Percentiles rank a stretch among this genome's conserved stretches.
phyloP scores from a whole-genome alignment of 64 coral and sea anemone genomes.

The Pocillopora verrucosa region DNA sequence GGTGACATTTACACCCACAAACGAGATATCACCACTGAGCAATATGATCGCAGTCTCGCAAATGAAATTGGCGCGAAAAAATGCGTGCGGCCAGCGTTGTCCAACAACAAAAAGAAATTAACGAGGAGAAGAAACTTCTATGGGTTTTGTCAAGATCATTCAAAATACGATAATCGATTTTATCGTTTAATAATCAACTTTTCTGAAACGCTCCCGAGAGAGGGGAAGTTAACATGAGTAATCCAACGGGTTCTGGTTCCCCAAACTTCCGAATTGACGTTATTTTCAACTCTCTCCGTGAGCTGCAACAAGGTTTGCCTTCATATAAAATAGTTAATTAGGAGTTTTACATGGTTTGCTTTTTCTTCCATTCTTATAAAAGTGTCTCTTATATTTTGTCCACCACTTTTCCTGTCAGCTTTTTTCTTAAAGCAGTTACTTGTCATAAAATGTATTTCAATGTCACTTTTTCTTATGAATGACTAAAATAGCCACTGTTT shows the following conservation, averaged over 20 bases:
- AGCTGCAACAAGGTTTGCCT: slow-evolving; percentile 70
- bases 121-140: neutral
- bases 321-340: neutral
- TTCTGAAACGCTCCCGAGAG: neutral
- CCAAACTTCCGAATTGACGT: slow-evolving; percentile 80
- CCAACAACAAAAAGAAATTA: neutral
- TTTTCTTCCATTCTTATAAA: neutral
- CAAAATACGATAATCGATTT: neutral
- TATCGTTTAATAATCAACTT: neutral
- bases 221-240: neutral
- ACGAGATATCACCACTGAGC: neutral
- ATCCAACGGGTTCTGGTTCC: slow-evolving; percentile 44
- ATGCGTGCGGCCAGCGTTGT: neutral
- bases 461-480: too few species aligned
- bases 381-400: neutral
- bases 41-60: neutral
- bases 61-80: slow-evolving; percentile 34
- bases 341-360: neutral
- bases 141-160: neutral
- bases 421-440: too few species aligned
- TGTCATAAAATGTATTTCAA: too few species aligned
- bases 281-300: slow-evolving; percentile 69
- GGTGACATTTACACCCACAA: too few species aligned
- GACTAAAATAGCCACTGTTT: neutral
- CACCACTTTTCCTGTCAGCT: too few species aligned